Evolutionary conservation across 2,113 vertebrate genomes (phyloP).

Genomic region (Myotis brandtii): DNA sequence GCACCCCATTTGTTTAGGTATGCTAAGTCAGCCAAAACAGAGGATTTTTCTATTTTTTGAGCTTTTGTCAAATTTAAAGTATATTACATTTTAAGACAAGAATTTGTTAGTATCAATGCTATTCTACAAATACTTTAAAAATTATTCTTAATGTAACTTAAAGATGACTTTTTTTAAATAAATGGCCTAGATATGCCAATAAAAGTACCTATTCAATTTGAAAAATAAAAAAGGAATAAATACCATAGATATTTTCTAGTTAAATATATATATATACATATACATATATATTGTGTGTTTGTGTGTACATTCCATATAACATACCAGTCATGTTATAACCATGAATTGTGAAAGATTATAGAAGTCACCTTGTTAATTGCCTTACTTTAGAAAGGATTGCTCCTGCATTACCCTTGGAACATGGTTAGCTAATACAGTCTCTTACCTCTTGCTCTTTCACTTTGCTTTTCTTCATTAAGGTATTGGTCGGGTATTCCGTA

Average conservation of each 20-base stretch:
- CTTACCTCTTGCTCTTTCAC: neutral
- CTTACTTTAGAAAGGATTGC: neutral
- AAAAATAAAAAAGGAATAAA: neutral
- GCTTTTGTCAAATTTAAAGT: conserved; percentile 64
- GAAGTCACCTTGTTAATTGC: neutral
- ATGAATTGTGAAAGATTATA: neutral
- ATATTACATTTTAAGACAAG: conserved; percentile 68
- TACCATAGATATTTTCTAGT: conserved; percentile 22
- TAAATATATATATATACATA: neutral
- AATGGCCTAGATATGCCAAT: conserved; percentile 20
- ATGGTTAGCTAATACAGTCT: neutral
- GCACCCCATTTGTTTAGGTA: conserved; percentile 50
- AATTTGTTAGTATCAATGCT: conserved; percentile 53
- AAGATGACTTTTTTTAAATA: conserved; percentile 47
- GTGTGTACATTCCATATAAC: neutral
- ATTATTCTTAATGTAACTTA: conserved; percentile 24
- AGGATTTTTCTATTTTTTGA: conserved; percentile 71
- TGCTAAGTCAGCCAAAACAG: conserved; percentile 45
- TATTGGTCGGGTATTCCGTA: too few relatives aligned
- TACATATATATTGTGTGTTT: neutral
- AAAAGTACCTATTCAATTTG: conserved; percentile 3
- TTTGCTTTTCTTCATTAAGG: neutral
- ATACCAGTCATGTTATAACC: neutral
- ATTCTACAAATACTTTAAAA: conserved; percentile 31
- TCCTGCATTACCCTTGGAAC: neutral